Conservation (phyloP, 2,888 invertebrate genomes). For the Koerneria pararmatus region DNA sequence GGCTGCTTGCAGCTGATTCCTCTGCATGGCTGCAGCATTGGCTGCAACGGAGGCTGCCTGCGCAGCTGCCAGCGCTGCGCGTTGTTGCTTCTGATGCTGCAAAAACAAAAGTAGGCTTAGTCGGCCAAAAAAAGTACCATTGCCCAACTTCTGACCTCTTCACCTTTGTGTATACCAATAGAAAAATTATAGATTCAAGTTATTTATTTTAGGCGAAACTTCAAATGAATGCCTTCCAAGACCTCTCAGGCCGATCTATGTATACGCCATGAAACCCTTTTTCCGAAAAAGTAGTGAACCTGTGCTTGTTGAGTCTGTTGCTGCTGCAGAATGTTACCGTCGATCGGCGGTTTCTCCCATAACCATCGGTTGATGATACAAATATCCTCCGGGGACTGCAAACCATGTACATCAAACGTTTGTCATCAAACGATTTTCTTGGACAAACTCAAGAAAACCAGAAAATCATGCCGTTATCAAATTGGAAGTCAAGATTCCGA, state of each 20-base stretch:
- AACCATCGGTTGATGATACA: conserved; percentile 51
- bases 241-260: too few relatives aligned
- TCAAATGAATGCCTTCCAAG: too few relatives aligned
- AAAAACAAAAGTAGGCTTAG: background rate
- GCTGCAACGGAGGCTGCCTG: background rate
- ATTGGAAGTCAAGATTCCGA: background rate
- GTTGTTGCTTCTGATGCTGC: conserved; percentile 23
- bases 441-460: background rate
- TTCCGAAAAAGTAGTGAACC: conserved; percentile 19
- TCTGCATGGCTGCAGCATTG: conserved; percentile 8
- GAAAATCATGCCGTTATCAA: too few relatives aligned
- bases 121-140: too few relatives aligned
- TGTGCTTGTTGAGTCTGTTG: conserved; percentile 41
- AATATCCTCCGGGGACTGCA: conserved; percentile 37
- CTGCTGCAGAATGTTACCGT: conserved; percentile 49
- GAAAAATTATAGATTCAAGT: too few relatives aligned
- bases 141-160: too few relatives aligned
- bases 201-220: too few relatives aligned
- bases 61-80: conserved; percentile 7
- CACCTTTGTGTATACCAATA: too few relatives aligned
- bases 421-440: too few relatives aligned
- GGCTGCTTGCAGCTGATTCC: too few relatives aligned
- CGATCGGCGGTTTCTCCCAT: conserved; percentile 55
- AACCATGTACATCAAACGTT: conserved; percentile 26
- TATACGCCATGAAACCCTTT: conserved; percentile 3